phyloP scores from a whole-genome alignment of 2,797 vertebrate species.

The Neosilurus hyrtlii region DNA sequence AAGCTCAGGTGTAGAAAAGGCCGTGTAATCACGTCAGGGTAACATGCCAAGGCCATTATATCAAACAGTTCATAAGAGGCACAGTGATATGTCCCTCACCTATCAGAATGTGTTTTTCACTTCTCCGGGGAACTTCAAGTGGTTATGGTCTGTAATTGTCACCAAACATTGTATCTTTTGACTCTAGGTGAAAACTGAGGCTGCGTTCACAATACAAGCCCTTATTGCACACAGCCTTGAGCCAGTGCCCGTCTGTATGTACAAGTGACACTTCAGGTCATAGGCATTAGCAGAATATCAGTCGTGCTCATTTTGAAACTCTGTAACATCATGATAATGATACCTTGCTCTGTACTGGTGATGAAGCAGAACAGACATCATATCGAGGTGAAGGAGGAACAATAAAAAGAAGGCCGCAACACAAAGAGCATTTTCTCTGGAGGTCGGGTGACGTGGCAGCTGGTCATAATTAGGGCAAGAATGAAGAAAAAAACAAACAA shows the following conservation, averaged over 20 bases:
- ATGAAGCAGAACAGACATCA: not conserved
- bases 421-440: not conserved
- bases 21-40: conserved; percentile 41
- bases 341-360: not conserved
- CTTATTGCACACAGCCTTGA: conserved; percentile 2
- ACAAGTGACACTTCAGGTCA: not conserved
- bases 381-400: not conserved
- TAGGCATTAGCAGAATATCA: not conserved
- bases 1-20: conserved; percentile 29
- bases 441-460: not conserved
- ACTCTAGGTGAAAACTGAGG: conserved; percentile 25
- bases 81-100: conserved; percentile 37
- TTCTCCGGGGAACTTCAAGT: not conserved
- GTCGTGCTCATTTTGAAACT: not conserved
- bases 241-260: not conserved
- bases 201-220: not conserved
- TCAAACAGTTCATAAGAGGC: conserved; percentile 39
- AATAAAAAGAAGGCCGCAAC: not conserved
- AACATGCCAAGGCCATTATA: conserved; percentile 40
- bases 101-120: conserved; percentile 17
- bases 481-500: not conserved
- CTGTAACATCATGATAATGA: not conserved
- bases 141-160: conserved; percentile 2
- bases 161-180: conserved; percentile 4
- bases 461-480: not conserved